These are phyloP conservation scores for Amblyornis subalaris DNA, from an alignment of 2,113 vertebrate genomes.

Conservation along the genomic window DNA sequence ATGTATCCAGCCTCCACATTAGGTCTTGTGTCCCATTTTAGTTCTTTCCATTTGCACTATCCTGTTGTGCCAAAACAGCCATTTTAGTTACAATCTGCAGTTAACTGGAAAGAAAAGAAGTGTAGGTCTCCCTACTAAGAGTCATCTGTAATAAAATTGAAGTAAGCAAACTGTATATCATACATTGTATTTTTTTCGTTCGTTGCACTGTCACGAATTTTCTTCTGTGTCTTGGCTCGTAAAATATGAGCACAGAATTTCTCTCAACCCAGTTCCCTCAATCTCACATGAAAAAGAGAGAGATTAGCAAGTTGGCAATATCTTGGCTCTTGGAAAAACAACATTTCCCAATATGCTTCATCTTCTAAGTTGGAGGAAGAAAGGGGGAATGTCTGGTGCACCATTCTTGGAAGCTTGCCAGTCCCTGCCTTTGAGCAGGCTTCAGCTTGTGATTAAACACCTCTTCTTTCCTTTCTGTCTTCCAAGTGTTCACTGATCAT, in stretches of 20 bases:
- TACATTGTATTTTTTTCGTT: slow-evolving; percentile 35
- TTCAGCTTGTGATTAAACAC: slow-evolving; percentile 33
- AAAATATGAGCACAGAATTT: background rate
- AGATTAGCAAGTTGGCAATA: background rate
- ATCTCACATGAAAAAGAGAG: background rate
- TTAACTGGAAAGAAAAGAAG: background rate
- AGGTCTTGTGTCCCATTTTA: background rate
- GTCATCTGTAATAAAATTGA: slow-evolving; percentile 43
- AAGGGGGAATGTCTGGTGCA: background rate
- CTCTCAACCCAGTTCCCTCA: background rate
- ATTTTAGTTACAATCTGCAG: background rate
- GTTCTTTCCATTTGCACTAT: background rate
- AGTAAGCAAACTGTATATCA: background rate
- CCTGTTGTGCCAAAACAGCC: background rate
- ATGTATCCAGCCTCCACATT: background rate
- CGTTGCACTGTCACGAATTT: background rate
- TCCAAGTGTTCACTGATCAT: background rate
- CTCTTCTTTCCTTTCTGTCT: slow-evolving; percentile 38
- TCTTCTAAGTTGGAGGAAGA: background rate
- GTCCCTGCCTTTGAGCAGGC: background rate
- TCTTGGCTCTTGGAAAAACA: background rate
- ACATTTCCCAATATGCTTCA: background rate
- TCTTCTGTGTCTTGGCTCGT: background rate
- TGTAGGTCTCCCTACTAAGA: background rate
- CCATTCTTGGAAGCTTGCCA: background rate